Base-by-base conservation (phyloP, 2,888 invertebrate species). In the Mayetiola destructor region DNA sequence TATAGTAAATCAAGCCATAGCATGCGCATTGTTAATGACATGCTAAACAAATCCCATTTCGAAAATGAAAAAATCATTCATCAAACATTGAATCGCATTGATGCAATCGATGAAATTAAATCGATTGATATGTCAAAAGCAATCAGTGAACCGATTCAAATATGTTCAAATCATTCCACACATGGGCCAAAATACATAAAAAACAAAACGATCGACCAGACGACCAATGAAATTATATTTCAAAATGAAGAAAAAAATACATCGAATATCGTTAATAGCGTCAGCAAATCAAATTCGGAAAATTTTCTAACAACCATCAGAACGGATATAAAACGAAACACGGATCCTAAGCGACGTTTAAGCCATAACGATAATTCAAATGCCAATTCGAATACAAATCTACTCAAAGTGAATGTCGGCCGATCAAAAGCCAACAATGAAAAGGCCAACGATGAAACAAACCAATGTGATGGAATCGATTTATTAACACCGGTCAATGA, bases 401-500 rank as follows among this genome's bases (percentile, higher is more conserved):
- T 18, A 30, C 16, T 40, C 20, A 20, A 20, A 20, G 6, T 40
- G 6, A 5, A 6, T 39, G 6, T 20, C 20, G 16, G 3, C 18
- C 18, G 16, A 18, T 18, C 3, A 39, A 18, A 3, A 6, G 18
- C 39, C 4, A 18, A 39, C 18, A 42, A 21, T 14, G 42, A 5
- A 6, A 21, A 42, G 14, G 1, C 42, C 21, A 10, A n/a, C n/a
- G 37, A 30, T 32, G 42, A 39, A 4, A 42, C 16, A 21, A 42
- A 5, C 21, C 27, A 14, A 16, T 32, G 32, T 30, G 23, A 56
- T 52, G 61, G 61, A 9, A 60, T 55, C 32, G 64, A 64, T 23
- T 35, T 62, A n/a, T 55, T 63, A 35, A 64, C 64, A 20, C 64
- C 64, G 2, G 64, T 64, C 2, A 64, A 64, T 54, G 63, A 63